Evolutionary conservation across 2,888 invertebrate species (phyloP), one percentile per base, ranked within the genome.

Genomic region (Diplolepis rosae): DNA sequence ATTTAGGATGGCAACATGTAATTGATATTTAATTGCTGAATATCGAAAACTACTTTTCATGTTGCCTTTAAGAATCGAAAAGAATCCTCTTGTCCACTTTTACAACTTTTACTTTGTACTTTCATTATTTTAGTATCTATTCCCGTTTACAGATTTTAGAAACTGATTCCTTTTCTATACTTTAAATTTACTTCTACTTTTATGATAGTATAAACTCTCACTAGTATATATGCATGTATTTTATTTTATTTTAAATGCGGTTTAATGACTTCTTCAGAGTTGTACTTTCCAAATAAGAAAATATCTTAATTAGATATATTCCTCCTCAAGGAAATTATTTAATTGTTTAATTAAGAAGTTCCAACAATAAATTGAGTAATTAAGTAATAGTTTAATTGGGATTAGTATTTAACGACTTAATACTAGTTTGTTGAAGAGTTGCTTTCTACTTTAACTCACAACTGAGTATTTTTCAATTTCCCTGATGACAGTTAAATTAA

Each of bases 41-140:
- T 61, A 35, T 61, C 1, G 13, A 61, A 61, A 61, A 39, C 56
- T 35, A 61, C 35, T 61, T 61, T 61, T 32, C 56, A 11, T 24
- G 35, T 27, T 11, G n/a, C 27, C 27, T 51, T 51, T 51, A 1
- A 24, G 45, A 45, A 18, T 45, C 45, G 18, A 18, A 18, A 45
- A 45, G 45, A 15, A 18, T 15, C 3, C 3, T 45, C 18, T 45
- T 18, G 9, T 45, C 45, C 45, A 45, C 7, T 18, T 2, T 18
- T 18, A 45, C 7, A 45, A 15, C 42, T 42, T 42, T 15, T 42
- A 42, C 42, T 42, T 42, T 6, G 2, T 15, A 42, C 42, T 45
- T 45, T 45, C 45, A 45, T 45, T 45, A 18, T 18, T 45, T 45
- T 45, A 45, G 4, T 7, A 45, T 3, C 15, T 1, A 45, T 3